Conservation (phyloP, 2,113 vertebrate species). For the Mustela nigripes region DNA sequence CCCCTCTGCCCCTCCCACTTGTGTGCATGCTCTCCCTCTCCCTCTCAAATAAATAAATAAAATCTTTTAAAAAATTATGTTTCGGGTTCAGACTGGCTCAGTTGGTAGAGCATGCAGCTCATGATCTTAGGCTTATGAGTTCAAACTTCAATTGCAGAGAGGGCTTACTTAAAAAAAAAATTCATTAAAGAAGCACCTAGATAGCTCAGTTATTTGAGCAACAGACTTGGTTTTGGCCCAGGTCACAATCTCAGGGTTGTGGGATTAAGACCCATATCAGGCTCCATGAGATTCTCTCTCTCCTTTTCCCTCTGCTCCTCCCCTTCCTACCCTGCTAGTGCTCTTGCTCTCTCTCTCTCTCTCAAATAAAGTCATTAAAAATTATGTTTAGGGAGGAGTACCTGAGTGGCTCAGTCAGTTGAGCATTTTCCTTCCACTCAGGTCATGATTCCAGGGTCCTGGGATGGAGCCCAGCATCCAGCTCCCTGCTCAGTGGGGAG, state of each 20-base stretch:
- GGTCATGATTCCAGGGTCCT: background rate
- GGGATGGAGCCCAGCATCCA: rapidly evolving
- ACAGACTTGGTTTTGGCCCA: background rate
- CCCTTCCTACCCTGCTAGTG: background rate
- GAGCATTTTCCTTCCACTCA: background rate
- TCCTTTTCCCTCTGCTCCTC: background rate
- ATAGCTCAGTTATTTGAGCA: background rate
- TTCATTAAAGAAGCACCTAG: background rate
- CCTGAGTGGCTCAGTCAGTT: too few species aligned
- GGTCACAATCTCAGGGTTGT: background rate
- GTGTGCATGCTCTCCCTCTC: background rate
- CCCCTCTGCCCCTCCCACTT: background rate
- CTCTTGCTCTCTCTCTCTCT: background rate
- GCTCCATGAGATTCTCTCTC: background rate
- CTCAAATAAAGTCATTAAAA: background rate
- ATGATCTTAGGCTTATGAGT: background rate
- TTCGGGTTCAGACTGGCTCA: background rate
- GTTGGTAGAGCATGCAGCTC: background rate
- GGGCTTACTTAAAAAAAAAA: background rate
- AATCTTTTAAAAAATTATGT: background rate
- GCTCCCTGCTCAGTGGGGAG: background rate
- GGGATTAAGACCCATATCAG: background rate
- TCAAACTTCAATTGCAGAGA: background rate
- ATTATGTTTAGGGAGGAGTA: too few species aligned
- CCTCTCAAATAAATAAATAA: background rate